Evolutionary conservation across 2,888 invertebrate genomes (phyloP), one percentile per base, ranked within the genome.

Genomic region (Cheilosia grossa): DNA sequence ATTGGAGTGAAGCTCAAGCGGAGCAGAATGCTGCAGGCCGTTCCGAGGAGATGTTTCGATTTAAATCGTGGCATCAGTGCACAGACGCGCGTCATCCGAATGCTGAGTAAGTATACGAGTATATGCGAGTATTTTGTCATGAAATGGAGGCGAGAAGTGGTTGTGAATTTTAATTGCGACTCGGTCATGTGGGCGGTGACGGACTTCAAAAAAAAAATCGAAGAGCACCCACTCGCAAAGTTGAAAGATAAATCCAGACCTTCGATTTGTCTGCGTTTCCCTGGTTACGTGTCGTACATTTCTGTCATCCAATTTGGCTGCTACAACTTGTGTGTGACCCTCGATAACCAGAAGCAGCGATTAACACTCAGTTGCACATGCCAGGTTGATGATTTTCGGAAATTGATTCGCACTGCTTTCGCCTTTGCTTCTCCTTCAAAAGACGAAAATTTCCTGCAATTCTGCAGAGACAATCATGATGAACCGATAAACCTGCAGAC

Each of bases 1-100:
- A 96, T 96, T 88, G 96, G 95, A 1, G 91, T 96, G 54, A 96
- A 95, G 90, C 92, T 96, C 87, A 93, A 95, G 70, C 94, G 94
- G 59, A 95, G 96, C 42, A 92, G 94, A 19, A 92, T 94, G 86
- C 91, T 95, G 88, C 94, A 94, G 86, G 93, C 94, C 1, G 91
- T 93, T 54, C 94, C 94, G 87, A 93, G 94, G 74, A 92, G 91
- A 49, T 88, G 90, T 47, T 90, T 89, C 75, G 92, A 91, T 80
- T 88, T 90, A 47, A 92, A 92, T 89, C 93, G 94, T 63, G 93
- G 94, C 77, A 93, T 94, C 58, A 93, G 93, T 51, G 94, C 93
- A 15, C 94, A 93, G 90, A 94, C 92, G 89, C 93, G 94, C 89
- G 96, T 96, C 87, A 95, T 97, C 88, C 94, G 96, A 90, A 97